These are phyloP conservation scores for Teleogryllus oceanicus DNA, from an alignment of 2,888 invertebrate species.

Conservation along the genomic window DNA sequence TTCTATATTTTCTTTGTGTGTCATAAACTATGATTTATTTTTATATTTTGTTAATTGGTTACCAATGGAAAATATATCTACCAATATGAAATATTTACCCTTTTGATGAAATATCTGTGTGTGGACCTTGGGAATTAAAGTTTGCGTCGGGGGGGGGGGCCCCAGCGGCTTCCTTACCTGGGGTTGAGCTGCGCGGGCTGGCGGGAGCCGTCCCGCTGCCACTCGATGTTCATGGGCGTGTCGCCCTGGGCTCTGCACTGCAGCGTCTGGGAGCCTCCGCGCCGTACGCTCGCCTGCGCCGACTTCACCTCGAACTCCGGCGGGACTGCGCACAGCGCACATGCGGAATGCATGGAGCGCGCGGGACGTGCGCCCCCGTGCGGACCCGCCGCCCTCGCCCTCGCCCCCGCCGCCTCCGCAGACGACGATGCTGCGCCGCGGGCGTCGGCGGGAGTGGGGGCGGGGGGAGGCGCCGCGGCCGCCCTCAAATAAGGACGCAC, in stretches of 20 bases:
- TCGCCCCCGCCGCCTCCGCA: constrained; percentile 39
- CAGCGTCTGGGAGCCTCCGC: constrained; percentile 42
- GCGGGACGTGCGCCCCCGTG: too few species aligned
- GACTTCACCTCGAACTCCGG: constrained; percentile 42
- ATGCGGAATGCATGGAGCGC: too few species aligned
- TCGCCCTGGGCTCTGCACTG: constrained; percentile 43
- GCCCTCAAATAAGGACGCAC: neutral
- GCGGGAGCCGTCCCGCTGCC: constrained; percentile 41
- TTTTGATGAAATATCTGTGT: too few species aligned
- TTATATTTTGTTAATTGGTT: too few species aligned
- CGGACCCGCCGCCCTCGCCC: too few species aligned
- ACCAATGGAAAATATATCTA: too few species aligned
- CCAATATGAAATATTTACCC: too few species aligned
- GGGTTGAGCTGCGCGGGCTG: constrained; percentile 35
- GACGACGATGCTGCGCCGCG: constrained; percentile 42
- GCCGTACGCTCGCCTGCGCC: constrained; percentile 41
- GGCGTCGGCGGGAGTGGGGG: neutral
- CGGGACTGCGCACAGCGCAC: constrained; percentile 38
- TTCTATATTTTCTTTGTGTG: too few species aligned
- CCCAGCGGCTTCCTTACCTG: constrained; percentile 27
- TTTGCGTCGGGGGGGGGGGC: too few species aligned
- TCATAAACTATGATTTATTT: too few species aligned
- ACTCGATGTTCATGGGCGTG: constrained; percentile 41
- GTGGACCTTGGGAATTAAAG: too few species aligned
- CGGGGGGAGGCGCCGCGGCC: neutral